These are phyloP conservation scores for Prochilodus magdalenae DNA, from an alignment of 2,113 vertebrate genomes.

Conservation along the genomic window DNA sequence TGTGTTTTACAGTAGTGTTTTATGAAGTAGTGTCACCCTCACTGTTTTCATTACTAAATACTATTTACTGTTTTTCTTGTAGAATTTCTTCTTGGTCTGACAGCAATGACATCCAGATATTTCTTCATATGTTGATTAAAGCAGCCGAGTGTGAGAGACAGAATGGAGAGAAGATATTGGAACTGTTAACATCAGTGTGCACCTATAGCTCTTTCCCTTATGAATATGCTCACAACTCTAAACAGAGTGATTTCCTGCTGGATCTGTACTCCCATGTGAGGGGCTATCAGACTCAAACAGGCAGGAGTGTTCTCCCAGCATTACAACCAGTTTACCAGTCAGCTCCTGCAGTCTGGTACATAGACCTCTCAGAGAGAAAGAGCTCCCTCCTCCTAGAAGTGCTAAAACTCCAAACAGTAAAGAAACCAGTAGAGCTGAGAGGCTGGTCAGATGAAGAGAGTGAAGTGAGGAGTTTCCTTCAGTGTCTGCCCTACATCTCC, in stretches of 20 bases:
- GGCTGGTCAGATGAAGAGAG: no score
- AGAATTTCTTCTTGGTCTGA: no score
- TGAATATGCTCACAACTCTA: accelerated
- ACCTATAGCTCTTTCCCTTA: conserved; percentile 25
- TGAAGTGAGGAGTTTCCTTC: conserved; percentile 11
- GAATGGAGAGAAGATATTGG: conserved; percentile 29
- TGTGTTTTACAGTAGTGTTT: no score
- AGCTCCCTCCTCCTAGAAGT: neutral
- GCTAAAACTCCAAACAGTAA: neutral
- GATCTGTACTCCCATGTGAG: conserved; percentile 36
- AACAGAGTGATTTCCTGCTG: conserved; percentile 31
- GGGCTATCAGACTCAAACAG: conserved; percentile 4
- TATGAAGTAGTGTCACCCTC: no score
- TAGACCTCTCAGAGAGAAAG: neutral
- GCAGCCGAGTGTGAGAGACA: conserved; percentile 13
- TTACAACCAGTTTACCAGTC: neutral
- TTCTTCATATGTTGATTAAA: conserved; percentile 10
- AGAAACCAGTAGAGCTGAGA: conserved; percentile 3
- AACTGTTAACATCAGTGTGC: conserved; percentile 37
- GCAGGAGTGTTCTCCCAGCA: neutral
- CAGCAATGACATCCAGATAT: neutral
- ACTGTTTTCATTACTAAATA: no score
- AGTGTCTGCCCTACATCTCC: conserved; percentile 16
- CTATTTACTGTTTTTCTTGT: no score
- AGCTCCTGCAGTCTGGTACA: neutral